Evolutionary conservation across 2,113 vertebrate genomes (phyloP).

Genomic region (Lamprologus ornatipinnis): DNA sequence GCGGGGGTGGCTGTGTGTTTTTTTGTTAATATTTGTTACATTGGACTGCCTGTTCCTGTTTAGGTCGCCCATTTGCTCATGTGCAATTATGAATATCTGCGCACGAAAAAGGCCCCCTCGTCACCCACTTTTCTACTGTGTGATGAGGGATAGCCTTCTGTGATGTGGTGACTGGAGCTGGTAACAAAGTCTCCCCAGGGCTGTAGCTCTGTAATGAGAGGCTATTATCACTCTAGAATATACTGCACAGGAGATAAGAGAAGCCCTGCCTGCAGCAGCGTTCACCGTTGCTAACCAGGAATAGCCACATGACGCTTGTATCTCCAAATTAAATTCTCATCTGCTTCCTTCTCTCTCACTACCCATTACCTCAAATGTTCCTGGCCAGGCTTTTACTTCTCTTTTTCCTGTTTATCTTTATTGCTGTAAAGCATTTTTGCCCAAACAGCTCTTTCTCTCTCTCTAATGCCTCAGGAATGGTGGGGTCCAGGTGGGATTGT

Average conservation of each 20-base stretch:
- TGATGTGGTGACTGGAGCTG: not conserved
- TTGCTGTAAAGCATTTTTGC: not conserved
- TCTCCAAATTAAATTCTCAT: slow-evolving; percentile 33
- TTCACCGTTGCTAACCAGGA: slow-evolving; percentile 15
- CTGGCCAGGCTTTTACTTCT: not conserved
- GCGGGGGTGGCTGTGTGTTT: not conserved
- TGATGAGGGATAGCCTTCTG: not conserved
- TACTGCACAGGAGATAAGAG: slow-evolving; percentile 32
- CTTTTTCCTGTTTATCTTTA: not conserved
- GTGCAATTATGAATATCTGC: not conserved
- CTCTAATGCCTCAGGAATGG: not conserved
- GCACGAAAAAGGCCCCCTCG: not conserved
- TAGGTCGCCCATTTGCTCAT: not conserved
- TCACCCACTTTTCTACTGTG: not conserved
- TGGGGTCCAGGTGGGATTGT: slow-evolving; percentile 6
- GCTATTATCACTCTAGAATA: slow-evolving; percentile 44
- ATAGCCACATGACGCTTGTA: slow-evolving; percentile 19
- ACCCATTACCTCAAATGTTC: slow-evolving; percentile 27
- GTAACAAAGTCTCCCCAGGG: slow-evolving; percentile 6
- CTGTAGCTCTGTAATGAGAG: slow-evolving; percentile 44
- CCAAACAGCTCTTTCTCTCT: not conserved
- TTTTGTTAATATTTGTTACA: slow-evolving; percentile 22
- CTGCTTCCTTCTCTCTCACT: not conserved
- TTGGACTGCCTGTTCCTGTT: not conserved
- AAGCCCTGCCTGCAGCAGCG: not conserved